Conservation (phyloP, 2,797 vertebrate genomes). For the Potorous gilbertii region DNA sequence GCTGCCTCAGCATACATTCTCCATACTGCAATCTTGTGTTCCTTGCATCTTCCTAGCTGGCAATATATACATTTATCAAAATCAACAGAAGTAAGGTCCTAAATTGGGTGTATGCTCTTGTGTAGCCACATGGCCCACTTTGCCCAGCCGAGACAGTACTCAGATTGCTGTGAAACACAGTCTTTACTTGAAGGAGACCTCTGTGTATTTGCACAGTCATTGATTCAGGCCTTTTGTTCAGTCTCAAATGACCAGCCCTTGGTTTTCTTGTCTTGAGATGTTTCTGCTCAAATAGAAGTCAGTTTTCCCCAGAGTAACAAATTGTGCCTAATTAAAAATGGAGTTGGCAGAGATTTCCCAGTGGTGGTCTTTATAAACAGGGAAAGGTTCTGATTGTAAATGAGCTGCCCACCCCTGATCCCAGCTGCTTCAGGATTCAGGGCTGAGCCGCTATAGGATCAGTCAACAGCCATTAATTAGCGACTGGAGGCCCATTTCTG, state of each 20-base stretch:
- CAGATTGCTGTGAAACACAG: constrained; percentile 74
- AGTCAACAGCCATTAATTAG: neutral
- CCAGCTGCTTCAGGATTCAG: constrained; percentile 33
- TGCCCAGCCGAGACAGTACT: constrained; percentile 74
- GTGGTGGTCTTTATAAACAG: constrained; percentile 69
- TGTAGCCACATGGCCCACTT: constrained; percentile 66
- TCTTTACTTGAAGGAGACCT: constrained; percentile 77
- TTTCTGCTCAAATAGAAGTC: constrained; percentile 79
- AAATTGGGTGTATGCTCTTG: constrained; percentile 77
- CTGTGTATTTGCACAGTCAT: constrained; percentile 82
- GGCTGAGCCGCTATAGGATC: constrained; percentile 54
- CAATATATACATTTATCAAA: constrained; percentile 82
- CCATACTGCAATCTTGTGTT: constrained; percentile 84
- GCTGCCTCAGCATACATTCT: constrained; percentile 81
- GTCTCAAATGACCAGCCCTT: constrained; percentile 66
- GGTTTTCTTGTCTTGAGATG: constrained; percentile 72
- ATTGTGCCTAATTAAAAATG: constrained; percentile 75
- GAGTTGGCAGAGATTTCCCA: constrained; percentile 66
- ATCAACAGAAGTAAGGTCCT: constrained; percentile 70
- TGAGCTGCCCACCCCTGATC: constrained; percentile 57
- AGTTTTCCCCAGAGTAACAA: constrained; percentile 53
- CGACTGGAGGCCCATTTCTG: neutral
- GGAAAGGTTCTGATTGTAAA: constrained; percentile 79
- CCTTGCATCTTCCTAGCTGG: constrained; percentile 75
- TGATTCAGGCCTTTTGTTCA: constrained; percentile 82